Base-by-base conservation (phyloP, 2,888 invertebrate genomes). In the Lymantria dispar region DNA sequence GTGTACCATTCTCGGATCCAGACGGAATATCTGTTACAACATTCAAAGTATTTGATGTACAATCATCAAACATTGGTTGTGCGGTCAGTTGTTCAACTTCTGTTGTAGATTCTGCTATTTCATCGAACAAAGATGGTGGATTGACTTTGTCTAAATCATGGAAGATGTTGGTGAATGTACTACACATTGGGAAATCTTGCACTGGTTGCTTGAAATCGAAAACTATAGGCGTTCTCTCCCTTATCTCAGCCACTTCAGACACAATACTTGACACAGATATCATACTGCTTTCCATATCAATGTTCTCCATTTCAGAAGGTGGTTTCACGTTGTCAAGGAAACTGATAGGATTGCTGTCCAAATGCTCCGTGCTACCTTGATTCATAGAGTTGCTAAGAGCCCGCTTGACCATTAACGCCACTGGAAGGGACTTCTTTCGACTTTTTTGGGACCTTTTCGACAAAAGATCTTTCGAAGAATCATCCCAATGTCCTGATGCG, bases 241-340 rank as follows among this genome's bases (percentile, higher is more conserved):
- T 87, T 0, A 86, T 64, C 51, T 96, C 96, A 0, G 93, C 95
- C 3, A 95, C 93, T 83, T 97, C 97, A 0, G 95, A 96, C 29
- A 95, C 95, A 52, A 97, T 95, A 74, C 97, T 97, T 0, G 95
- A 95, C 0, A 97, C 95, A 49, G 97, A 97, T 11, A 95, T 88
- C 94, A 97, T 96, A 60, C 97, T 97, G 56, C 94, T 94, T 61
- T 95, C 95, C 93, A 96, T 93, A 66, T 97, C 97, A 7, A 95
- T 79, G 65, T 94, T 92, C 52, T 96, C 96, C 94, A 97, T 95
- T 58, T 95, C 93, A 0, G 96, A 96, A 0, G 97, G 97, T 3
- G 97, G 97, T 74, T 96, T 96, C 3, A 97, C 94, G 58, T 95
- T 95, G 33, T 97, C 97, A 31, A 97, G 83, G 72, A 96, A 95